Conservation (phyloP, 2,888 invertebrate genomes). For the Hydraecia micacea region DNA sequence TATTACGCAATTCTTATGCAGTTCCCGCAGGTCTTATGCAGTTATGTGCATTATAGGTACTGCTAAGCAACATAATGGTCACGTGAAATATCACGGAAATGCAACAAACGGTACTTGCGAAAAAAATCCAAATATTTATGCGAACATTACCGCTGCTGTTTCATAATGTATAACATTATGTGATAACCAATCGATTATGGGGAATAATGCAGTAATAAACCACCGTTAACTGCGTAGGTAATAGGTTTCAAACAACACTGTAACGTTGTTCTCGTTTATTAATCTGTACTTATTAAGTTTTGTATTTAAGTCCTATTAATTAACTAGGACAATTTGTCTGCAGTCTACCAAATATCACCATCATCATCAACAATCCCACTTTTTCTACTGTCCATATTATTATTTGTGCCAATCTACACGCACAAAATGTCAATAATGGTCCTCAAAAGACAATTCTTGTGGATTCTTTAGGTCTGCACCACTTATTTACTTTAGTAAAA, state of each 20-base stretch:
- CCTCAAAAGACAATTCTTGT: background rate
- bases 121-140: constrained; percentile 36
- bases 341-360: background rate
- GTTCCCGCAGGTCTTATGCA: background rate
- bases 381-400: background rate
- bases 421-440: background rate
- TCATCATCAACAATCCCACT: background rate
- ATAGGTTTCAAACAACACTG: background rate
- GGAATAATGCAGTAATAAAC: constrained; percentile 4
- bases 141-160: constrained; percentile 23
- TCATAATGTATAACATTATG: constrained; percentile 22
- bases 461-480: background rate
- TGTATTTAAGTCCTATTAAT: background rate
- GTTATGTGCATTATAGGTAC: background rate
- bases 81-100: constrained; percentile 25
- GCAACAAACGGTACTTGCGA: constrained; percentile 15
- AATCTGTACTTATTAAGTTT: background rate
- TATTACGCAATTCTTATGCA: background rate
- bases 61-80: background rate
- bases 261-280: background rate
- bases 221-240: constrained; percentile 6
- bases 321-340: background rate
- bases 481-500: background rate
- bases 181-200: constrained; percentile 42
- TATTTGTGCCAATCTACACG: background rate